These are phyloP conservation scores for Graptemys geographica DNA, from an alignment of 2,797 vertebrate species.

Conservation along the genomic window DNA sequence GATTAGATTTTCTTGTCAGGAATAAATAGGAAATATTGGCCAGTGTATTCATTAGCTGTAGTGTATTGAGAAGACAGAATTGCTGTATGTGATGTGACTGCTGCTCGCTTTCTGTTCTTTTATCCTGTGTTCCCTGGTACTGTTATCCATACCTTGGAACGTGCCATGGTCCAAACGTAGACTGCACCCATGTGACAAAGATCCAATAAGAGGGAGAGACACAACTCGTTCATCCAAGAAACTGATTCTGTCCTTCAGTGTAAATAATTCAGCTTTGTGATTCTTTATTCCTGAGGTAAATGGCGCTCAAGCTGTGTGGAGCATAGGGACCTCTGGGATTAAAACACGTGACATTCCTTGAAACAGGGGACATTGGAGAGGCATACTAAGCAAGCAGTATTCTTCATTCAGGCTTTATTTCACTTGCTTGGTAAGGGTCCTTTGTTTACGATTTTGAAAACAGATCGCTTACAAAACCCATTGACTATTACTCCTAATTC, in stretches of 20 bases:
- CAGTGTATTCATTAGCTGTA: constrained; percentile 55
- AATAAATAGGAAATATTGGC: constrained; percentile 73
- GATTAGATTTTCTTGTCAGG: constrained; percentile 78
- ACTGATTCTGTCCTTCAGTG: background rate
- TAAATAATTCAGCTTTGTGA: background rate
- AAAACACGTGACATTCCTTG: background rate
- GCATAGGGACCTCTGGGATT: background rate
- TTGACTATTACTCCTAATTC: constrained; percentile 10
- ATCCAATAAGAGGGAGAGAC: background rate
- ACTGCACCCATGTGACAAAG: background rate
- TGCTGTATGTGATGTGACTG: constrained; percentile 22
- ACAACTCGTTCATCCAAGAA: constrained; percentile 4
- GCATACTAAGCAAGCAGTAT: background rate
- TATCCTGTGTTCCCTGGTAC: constrained; percentile 45
- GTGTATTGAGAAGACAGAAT: constrained; percentile 14
- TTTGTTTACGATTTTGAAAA: background rate
- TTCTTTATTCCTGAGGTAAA: constrained; percentile 7
- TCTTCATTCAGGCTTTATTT: background rate
- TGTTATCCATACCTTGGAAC: constrained; percentile 33
- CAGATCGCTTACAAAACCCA: background rate
- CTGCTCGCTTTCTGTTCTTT: background rate
- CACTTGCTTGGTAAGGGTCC: background rate
- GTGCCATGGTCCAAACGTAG: constrained; percentile 21
- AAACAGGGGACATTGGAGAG: accelerated
- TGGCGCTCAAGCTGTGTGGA: background rate